These are phyloP conservation scores for Cerastis rubricosa DNA, from an alignment of 2,888 invertebrate species.

Conservation along the genomic window DNA sequence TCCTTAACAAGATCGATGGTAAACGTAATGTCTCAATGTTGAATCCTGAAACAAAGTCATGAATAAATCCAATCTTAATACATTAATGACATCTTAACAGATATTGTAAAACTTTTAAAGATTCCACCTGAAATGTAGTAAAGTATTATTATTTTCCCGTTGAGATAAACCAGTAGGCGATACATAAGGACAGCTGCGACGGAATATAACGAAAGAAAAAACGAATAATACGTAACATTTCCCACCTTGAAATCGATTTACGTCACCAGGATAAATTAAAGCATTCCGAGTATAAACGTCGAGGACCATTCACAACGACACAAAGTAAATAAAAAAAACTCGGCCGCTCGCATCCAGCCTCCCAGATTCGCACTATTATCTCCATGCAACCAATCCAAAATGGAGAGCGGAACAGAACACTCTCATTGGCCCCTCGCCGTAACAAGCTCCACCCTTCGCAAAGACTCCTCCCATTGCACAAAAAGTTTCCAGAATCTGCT, in stretches of 20 bases:
- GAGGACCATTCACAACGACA: conserved; percentile 81
- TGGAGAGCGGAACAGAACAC: conserved; percentile 66
- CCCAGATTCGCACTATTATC: conserved; percentile 90
- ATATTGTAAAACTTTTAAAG: neutral
- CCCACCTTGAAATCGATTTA: conserved; percentile 87
- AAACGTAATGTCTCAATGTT: neutral
- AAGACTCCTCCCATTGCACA: conserved; percentile 88
- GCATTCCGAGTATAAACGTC: conserved; percentile 80
- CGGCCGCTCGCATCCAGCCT: conserved; percentile 85
- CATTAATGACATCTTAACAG: neutral
- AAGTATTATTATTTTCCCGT: conserved; percentile 2
- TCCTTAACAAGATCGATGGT: neutral
- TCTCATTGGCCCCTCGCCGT: conserved; percentile 76
- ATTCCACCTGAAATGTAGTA: conserved; percentile 3
- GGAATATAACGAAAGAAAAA: conserved; percentile 64
- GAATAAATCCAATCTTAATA: neutral
- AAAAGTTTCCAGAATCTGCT: conserved; percentile 79
- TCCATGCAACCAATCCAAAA: conserved; percentile 83
- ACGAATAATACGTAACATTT: conserved; percentile 74
- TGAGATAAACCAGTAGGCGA: conserved; percentile 32
- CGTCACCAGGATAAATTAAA: conserved; percentile 85
- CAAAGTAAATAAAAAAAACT: conserved; percentile 85
- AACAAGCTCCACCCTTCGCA: conserved; percentile 62
- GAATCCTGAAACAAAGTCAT: neutral
- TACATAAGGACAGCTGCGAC: conserved; percentile 68